These are phyloP conservation scores for Carassius carassius DNA, from an alignment of 2,113 vertebrate genomes.

Conservation along the genomic window DNA sequence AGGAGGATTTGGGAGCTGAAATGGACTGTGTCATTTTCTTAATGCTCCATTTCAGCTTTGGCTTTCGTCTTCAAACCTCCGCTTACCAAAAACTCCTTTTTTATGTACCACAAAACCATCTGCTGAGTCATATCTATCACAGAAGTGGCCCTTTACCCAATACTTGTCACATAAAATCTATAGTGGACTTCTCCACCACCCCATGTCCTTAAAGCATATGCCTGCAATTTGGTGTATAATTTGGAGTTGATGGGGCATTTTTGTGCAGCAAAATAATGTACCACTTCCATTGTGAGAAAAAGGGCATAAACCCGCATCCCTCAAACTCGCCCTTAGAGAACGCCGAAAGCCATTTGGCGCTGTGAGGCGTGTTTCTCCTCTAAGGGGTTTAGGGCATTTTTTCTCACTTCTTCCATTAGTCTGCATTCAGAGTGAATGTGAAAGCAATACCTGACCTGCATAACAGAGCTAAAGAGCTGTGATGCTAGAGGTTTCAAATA, in stretches of 20 bases:
- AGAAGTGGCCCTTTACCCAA: conserved; percentile 38
- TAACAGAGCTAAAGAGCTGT: conserved; percentile 17
- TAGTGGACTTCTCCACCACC: background rate
- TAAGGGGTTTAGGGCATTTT: conserved; percentile 6
- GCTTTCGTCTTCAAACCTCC: conserved; percentile 60
- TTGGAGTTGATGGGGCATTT: conserved; percentile 13
- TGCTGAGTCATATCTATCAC: conserved; percentile 55
- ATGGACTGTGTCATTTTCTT: conserved; percentile 60
- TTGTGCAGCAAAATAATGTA: conserved; percentile 21
- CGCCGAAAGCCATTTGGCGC: conserved; percentile 23
- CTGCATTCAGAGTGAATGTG: conserved; percentile 29
- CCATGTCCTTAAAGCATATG: background rate
- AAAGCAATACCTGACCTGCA: conserved; percentile 34
- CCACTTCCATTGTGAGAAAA: conserved; percentile 18
- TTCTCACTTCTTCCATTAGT: conserved; percentile 2
- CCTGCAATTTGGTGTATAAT: conserved; percentile 29
- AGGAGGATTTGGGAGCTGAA: conserved; percentile 60
- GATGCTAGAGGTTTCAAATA: background rate
- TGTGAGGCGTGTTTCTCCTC: conserved; percentile 11
- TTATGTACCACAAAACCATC: conserved; percentile 52
- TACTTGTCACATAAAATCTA: background rate
- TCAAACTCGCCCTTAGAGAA: conserved; percentile 23
- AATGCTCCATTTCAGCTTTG: conserved; percentile 67
- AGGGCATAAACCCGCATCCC: conserved; percentile 7
- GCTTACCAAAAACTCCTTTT: conserved; percentile 41